Percentiles rank a stretch among this genome's conserved stretches.
These are phyloP conservation scores for Kuschelorhynchus macadamiae DNA, from an alignment of 2,888 invertebrate genomes.

Conservation along the genomic window DNA sequence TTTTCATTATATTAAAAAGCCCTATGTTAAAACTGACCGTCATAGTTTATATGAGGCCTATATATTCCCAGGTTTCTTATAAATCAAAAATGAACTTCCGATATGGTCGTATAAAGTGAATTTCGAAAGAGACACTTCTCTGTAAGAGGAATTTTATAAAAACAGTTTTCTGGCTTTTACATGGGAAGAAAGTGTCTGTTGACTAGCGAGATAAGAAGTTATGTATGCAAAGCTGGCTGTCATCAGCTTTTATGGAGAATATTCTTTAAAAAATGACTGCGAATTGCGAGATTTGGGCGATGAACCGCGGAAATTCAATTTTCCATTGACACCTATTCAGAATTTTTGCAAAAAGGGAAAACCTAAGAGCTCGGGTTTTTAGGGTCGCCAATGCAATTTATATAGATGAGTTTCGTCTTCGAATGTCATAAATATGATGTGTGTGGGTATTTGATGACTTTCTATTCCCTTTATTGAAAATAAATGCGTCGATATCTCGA, in stretches of 20 bases:
- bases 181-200: constrained; percentile 55
- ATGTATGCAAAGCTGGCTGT: constrained; percentile 61
- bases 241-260: constrained; percentile 65
- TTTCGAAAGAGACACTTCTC: background rate
- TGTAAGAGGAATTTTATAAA: constrained; percentile 16
- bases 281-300: constrained; percentile 72
- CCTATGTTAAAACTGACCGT: too few relatives aligned
- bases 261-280: constrained; percentile 64
- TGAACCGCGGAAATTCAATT: constrained; percentile 79
- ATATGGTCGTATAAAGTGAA: background rate
- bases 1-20: too few relatives aligned
- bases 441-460: constrained; percentile 44
- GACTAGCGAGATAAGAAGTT: constrained; percentile 63
- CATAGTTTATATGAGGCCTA: too few relatives aligned
- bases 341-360: constrained; percentile 54
- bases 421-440: constrained; percentile 50
- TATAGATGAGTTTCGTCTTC: constrained; percentile 49
- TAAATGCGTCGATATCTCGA: constrained; percentile 30
- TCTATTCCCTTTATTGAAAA: constrained; percentile 45
- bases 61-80: background rate
- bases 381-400: constrained; percentile 44
- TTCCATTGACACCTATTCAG: constrained; percentile 74
- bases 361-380: constrained; percentile 44
- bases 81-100: background rate
- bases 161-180: constrained; percentile 45